Evolutionary conservation across 2,888 invertebrate genomes (phyloP).

Genomic region (Lasioglossum calceatum): DNA sequence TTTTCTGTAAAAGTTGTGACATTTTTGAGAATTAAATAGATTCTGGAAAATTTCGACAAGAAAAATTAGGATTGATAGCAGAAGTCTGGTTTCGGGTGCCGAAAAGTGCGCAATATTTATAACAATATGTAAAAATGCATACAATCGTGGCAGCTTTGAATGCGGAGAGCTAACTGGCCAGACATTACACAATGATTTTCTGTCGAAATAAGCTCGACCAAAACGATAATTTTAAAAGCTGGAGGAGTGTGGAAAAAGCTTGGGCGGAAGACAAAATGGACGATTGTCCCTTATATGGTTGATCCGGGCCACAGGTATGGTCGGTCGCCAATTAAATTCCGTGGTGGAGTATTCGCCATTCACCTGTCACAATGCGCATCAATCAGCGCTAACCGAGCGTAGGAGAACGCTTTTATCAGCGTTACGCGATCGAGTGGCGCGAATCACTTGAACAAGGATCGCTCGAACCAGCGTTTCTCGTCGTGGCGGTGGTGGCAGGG

Average conservation of each 20-base stretch:
- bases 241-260: background rate
- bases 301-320: background rate
- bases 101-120: too few relatives aligned
- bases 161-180: too few relatives aligned
- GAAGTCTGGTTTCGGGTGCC: too few relatives aligned
- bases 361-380: constrained; percentile 57
- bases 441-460: constrained; percentile 46
- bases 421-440: constrained; percentile 49
- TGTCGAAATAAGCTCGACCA: background rate
- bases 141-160: too few relatives aligned
- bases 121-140: too few relatives aligned
- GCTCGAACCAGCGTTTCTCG: background rate
- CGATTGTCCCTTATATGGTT: background rate
- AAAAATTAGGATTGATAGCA: too few relatives aligned
- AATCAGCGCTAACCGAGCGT: constrained; percentile 30
- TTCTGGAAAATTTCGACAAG: too few relatives aligned
- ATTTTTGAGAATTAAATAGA: too few relatives aligned
- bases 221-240: background rate
- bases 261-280: background rate
- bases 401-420: constrained; percentile 48
- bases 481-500: constrained; percentile 15
- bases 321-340: constrained; percentile 19
- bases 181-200: background rate
- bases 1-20: too few relatives aligned
- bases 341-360: constrained; percentile 48